Evolutionary conservation across 2,113 vertebrate genomes (phyloP), one percentile per base, ranked within the genome.

Genomic region (Notothenia coriiceps): DNA sequence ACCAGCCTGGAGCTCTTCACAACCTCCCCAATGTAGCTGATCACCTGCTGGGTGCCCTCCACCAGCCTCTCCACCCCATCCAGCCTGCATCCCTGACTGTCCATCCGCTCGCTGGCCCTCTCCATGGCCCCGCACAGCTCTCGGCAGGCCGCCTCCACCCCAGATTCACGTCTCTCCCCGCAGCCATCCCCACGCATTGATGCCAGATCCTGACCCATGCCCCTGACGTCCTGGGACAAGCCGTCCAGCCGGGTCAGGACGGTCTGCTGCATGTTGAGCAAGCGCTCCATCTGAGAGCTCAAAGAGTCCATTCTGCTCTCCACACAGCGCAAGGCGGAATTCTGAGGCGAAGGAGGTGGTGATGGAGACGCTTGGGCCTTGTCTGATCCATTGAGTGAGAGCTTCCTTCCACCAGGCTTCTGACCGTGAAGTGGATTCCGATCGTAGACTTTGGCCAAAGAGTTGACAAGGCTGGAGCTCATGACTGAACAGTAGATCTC

Each of bases 361-460:
- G 77, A 59, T 55, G 70, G 87, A 69, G 63, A 71, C 66, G 69
- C 72, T 49, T 74, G 82, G 20, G 61, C 70, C 43, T 84, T 91
- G 43, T 89, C 88, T 8, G 77, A 81, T 70, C 78, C 88, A 64
- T 63, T 89, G 1, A 86, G 77, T 5, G 87, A 93, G 74, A 84
- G 62, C 80, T 90, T 91, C 57, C 86, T 68, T 12, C 93, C 94
- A 13, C 60, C 82, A 20, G 93, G 90, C 77, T 94, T 92, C 65
- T 94, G 94, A 74, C 71, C 94, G 11, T 94, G 95, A 62, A 96
- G 94, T 80, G 93, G 80, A 0, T 96, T 96, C 20, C 91, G 94
- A 85, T 97, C 93, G 0, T 96, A 95, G 63, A 94, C 94, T 89
- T 95, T 96, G 88, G 96, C 96, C 77, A 96, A 85, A 80, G 94